Conservation (phyloP, 2,113 vertebrate genomes). For the Cyanoramphus novaezelandiae region DNA sequence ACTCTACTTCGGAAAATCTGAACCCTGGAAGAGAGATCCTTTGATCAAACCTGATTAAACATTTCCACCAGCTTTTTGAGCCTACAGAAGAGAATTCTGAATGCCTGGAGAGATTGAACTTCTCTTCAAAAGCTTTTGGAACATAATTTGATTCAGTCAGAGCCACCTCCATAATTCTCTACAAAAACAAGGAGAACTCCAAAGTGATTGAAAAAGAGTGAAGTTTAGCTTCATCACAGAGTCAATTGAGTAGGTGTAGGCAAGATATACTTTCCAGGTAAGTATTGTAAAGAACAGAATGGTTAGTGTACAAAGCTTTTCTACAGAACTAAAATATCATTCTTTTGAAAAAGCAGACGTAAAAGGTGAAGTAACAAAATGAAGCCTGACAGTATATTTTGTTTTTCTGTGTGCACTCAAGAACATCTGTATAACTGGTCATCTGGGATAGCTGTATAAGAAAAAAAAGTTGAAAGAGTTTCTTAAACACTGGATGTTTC, state of each 20-base stretch:
- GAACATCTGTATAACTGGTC: not conserved
- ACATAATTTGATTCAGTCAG: constrained; percentile 32
- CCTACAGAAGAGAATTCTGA: constrained; percentile 1
- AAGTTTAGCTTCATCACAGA: not conserved
- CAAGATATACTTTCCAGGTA: not conserved
- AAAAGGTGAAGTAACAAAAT: not conserved
- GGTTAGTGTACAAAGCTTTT: not conserved
- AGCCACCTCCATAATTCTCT: constrained; percentile 29
- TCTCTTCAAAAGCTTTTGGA: constrained; percentile 55
- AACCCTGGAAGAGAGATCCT: not conserved
- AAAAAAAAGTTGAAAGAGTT: not conserved
- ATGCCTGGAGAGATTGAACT: constrained; percentile 21
- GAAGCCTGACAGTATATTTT: not conserved
- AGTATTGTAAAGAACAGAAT: not conserved
- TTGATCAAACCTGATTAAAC: constrained; percentile 38
- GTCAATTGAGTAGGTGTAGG: not conserved
- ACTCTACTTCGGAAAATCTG: not conserved
- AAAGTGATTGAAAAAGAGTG: not conserved
- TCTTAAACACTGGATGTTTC: not conserved
- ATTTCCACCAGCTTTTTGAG: not conserved
- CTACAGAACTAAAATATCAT: not conserved
- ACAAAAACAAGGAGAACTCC: not conserved
- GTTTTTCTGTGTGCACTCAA: not conserved
- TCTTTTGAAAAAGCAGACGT: not conserved
- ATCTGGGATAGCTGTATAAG: not conserved